Percentiles rank a stretch among this genome's conserved stretches.
phyloP scores from a whole-genome alignment of 2,888 invertebrate species.

The Nemoura dubitans region DNA sequence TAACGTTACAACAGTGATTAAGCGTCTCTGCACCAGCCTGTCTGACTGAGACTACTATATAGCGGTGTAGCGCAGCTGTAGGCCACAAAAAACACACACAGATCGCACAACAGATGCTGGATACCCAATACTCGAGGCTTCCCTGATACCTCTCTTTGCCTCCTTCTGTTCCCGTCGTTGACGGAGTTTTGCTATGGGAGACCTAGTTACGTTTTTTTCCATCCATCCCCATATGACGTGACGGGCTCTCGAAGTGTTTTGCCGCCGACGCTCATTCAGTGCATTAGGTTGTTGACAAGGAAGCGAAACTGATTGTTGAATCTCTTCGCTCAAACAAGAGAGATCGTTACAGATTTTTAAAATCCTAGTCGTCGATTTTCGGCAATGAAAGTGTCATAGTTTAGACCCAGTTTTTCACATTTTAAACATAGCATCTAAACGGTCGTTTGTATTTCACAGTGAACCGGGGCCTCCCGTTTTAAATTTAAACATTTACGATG shows the following conservation, averaged over 20 bases:
- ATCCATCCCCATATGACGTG: neutral
- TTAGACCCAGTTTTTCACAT: too few species aligned
- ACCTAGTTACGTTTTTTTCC: constrained; percentile 3
- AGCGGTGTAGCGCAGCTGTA: neutral
- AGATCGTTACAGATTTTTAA: neutral
- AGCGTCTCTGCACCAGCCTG: neutral
- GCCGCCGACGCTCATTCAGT: neutral
- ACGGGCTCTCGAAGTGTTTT: neutral
- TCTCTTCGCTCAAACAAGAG: neutral
- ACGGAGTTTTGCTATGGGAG: neutral
- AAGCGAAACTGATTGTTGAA: neutral
- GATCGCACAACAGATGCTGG: neutral
- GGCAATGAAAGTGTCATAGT: too few species aligned
- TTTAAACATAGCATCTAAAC: too few species aligned
- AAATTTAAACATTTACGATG: too few species aligned
- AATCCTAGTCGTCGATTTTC: neutral
- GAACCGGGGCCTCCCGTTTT: too few species aligned
- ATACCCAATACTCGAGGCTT: neutral
- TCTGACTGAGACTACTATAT: neutral
- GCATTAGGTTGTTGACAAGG: neutral
- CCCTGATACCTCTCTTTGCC: neutral
- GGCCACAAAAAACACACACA: neutral
- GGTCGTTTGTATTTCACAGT: too few species aligned
- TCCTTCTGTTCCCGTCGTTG: neutral
- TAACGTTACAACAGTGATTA: neutral